A percentile compares a stretch with the other conserved stretches of the same genome.
Evolutionary conservation across 2,888 invertebrate genomes (phyloP).

Genomic region (Macrosiphum euphorbiae): DNA sequence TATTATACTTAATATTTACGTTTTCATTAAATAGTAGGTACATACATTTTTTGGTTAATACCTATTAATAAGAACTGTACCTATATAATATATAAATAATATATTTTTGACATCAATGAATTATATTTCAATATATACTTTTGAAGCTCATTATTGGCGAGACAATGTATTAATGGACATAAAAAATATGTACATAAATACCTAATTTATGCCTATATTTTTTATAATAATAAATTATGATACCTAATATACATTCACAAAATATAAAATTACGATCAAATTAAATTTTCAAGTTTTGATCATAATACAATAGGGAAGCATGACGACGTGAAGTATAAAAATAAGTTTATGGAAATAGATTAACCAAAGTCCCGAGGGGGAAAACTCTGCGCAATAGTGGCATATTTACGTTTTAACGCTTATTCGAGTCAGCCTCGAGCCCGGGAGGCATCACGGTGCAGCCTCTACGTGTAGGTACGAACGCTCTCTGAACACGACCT

Average conservation of each 20-base stretch:
- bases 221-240: not conserved
- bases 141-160: not conserved
- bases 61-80: not conserved
- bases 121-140: not conserved
- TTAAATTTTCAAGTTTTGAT: not conserved
- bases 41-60: not conserved
- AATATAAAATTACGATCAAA: not conserved
- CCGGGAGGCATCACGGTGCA: conserved; percentile 31
- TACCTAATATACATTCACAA: not conserved
- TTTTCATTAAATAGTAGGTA: not conserved
- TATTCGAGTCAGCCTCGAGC: not conserved
- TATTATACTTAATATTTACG: too few relatives aligned
- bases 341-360: not conserved
- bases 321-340: not conserved
- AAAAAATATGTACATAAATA: not conserved
- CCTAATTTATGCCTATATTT: not conserved
- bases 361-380: not conserved
- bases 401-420: not conserved
- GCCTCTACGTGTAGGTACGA: not conserved
- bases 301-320: not conserved
- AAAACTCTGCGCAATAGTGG: not conserved
- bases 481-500: conserved; percentile 38
- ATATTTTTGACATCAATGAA: not conserved
- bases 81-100: not conserved
- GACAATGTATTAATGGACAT: not conserved